A percentile compares a stretch with the other conserved stretches of the same genome.
Conservation (phyloP, 2,888 invertebrate species). For the Lingula anatina region DNA sequence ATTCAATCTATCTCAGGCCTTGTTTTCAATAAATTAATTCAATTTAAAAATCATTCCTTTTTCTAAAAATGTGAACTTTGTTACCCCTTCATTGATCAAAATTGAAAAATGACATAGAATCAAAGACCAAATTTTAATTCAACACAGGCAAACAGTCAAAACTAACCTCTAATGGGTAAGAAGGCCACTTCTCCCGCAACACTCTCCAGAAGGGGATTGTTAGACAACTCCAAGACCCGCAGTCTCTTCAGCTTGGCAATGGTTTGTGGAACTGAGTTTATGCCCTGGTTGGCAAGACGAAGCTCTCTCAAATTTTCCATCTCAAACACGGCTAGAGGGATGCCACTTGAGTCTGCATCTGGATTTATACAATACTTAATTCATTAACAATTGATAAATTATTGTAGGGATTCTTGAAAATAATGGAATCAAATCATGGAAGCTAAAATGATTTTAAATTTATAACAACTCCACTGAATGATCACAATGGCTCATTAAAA, state of each 20-base stretch:
- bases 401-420: too few relatives aligned
- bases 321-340: constrained; percentile 32
- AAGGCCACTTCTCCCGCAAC: constrained; percentile 23
- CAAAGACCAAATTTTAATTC: constrained; percentile 14
- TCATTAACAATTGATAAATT: too few relatives aligned
- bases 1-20: background rate
- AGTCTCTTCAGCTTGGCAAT: constrained; percentile 26
- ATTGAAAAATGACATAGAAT: background rate
- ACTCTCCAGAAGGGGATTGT: constrained; percentile 25
- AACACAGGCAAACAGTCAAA: too few relatives aligned
- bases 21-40: background rate
- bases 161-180: constrained; percentile 27
- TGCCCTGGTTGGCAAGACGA: constrained; percentile 30
- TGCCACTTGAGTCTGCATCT: constrained; percentile 24
- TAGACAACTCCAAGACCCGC: constrained; percentile 21
- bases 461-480: too few relatives aligned
- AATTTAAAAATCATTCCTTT: background rate
- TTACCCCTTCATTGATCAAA: too few relatives aligned
- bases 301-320: constrained; percentile 24
- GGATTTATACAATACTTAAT: too few relatives aligned
- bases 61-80: too few relatives aligned
- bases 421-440: too few relatives aligned
- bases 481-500: too few relatives aligned
- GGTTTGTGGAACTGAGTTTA: constrained; percentile 30
- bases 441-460: too few relatives aligned